Evolutionary conservation across 2,888 invertebrate genomes (phyloP).

Genomic region (Latrodectus hesperus): DNA sequence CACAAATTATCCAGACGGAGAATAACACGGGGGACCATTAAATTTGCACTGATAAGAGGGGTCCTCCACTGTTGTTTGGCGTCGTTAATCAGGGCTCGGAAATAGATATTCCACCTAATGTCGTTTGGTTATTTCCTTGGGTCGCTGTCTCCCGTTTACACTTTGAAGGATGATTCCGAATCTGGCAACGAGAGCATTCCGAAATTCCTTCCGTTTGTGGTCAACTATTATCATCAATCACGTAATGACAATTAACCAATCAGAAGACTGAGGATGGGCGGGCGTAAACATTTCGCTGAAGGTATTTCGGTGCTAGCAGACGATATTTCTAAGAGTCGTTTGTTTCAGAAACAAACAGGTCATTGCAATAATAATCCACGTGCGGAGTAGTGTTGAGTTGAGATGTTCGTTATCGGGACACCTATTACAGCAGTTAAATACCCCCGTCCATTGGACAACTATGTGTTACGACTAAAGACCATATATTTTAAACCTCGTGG

Average conservation of each 20-base stretch:
- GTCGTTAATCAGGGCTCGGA: conserved; percentile 63
- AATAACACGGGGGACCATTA: conserved; percentile 65
- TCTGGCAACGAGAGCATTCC: conserved; percentile 38
- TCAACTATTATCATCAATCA: conserved; percentile 68
- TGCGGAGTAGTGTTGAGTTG: conserved; percentile 8
- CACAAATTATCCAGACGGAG: conserved; percentile 68
- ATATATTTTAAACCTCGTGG: background rate
- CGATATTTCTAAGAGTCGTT: conserved; percentile 55
- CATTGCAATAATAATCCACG: conserved; percentile 48
- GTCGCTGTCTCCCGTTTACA: conserved; percentile 9
- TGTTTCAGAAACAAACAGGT: conserved; percentile 60
- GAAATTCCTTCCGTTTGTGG: conserved; percentile 61
- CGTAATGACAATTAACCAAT: conserved; percentile 67
- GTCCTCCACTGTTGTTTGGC: conserved; percentile 52
- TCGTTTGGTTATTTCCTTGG: conserved; percentile 52
- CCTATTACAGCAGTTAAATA: conserved; percentile 64
- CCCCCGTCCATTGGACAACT: conserved; percentile 17
- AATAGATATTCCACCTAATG: conserved; percentile 68
- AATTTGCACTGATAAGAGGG: conserved; percentile 66
- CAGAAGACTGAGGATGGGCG: conserved; percentile 50
- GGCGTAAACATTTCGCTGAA: conserved; percentile 38
- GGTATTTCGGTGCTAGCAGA: conserved; percentile 34
- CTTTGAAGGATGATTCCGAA: conserved; percentile 63
- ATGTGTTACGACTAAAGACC: background rate
- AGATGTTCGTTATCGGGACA: conserved; percentile 41